These are phyloP conservation scores for Macropus fuliginosus DNA, from an alignment of 2,797 vertebrate species.

Conservation along the genomic window DNA sequence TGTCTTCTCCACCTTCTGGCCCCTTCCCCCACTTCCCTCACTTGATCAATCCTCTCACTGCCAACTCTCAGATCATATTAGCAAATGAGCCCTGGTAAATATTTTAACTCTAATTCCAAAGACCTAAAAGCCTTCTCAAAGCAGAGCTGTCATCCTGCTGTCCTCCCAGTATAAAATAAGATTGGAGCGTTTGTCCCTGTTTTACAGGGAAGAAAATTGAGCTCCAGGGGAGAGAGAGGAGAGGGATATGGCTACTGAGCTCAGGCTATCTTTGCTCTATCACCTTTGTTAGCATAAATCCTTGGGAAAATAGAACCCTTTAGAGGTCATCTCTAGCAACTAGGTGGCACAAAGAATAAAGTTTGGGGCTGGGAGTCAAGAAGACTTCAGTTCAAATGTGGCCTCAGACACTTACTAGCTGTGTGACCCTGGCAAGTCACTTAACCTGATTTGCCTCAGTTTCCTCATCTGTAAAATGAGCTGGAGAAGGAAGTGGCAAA, in stretches of 20 bases:
- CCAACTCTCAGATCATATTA: slow-evolving; percentile 27
- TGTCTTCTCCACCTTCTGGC: background rate
- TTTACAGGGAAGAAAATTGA: background rate
- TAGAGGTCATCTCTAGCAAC: background rate
- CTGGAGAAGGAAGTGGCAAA: background rate
- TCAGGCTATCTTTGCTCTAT: background rate
- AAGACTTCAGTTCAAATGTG: background rate
- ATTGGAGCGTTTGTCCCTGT: background rate
- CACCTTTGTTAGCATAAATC: background rate
- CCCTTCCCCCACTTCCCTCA: slow-evolving; percentile 23
- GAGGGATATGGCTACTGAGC: background rate
- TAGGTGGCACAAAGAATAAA: background rate
- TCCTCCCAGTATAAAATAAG: background rate
- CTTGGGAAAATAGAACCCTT: background rate
- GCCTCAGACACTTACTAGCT: background rate
- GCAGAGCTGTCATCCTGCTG: background rate
- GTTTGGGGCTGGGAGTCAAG: background rate
- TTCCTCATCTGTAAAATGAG: background rate
- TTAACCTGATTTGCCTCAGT: background rate
- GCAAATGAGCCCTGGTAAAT: slow-evolving; percentile 33
- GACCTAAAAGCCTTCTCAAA: background rate
- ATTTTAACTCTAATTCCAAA: background rate
- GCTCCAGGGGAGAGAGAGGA: background rate
- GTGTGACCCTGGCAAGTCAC: background rate
- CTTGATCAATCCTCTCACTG: background rate